Conservation (phyloP, 2,797 vertebrate species). For the Onychomys arenicola region DNA sequence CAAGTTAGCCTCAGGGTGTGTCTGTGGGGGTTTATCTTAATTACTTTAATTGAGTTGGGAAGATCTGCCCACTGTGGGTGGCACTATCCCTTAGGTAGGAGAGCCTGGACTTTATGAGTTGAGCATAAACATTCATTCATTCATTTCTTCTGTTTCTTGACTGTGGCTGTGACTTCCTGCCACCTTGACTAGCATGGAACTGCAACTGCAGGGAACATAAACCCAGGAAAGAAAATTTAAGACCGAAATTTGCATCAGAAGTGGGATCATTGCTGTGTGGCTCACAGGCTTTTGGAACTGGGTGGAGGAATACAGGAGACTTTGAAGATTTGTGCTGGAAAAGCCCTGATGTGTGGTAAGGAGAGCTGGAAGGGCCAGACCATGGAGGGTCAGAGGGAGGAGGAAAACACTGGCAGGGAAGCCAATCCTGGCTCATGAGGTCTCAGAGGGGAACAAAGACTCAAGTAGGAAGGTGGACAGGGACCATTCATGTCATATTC, state of each 20-base stretch:
- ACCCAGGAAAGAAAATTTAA: background rate
- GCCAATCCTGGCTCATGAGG: background rate
- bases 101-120: background rate
- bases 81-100: background rate
- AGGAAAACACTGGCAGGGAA: background rate
- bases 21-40: background rate
- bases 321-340: background rate
- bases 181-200: background rate
- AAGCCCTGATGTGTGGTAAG: background rate
- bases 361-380: background rate
- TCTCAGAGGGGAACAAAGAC: background rate
- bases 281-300: background rate
- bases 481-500: background rate
- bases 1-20: background rate
- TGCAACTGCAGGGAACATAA: background rate
- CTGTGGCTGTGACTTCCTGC: background rate
- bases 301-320: background rate
- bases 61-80: background rate
- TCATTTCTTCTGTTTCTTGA: background rate
- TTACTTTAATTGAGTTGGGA: background rate
- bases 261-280: background rate
- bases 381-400: accelerated
- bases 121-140: background rate
- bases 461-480: background rate
- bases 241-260: background rate